phyloP scores from a whole-genome alignment of 2,797 vertebrate genomes.

The Paratrypauchen microcephalus region DNA sequence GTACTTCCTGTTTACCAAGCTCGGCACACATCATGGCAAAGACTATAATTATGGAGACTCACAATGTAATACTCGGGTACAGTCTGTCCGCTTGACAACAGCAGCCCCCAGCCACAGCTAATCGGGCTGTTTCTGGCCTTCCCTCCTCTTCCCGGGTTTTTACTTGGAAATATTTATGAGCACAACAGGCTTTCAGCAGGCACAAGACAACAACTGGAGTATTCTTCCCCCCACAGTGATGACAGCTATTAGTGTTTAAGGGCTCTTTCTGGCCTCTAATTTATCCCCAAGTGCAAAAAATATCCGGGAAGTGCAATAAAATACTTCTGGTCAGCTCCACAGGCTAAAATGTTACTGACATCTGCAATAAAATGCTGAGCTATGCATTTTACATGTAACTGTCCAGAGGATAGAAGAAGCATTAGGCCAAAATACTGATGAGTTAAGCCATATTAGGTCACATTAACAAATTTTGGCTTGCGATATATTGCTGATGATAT shows the following conservation, averaged over 20 bases:
- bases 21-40: constrained; percentile 48
- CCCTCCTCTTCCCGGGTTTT: constrained; percentile 29
- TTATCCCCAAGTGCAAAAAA: constrained; percentile 54
- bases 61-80: constrained; percentile 68
- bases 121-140: constrained; percentile 26
- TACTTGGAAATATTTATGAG: constrained; percentile 74
- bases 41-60: constrained; percentile 71
- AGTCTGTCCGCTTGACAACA: constrained; percentile 65
- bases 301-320: constrained; percentile 17
- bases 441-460: not conserved
- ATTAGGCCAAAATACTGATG: not conserved
- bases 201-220: constrained; percentile 42
- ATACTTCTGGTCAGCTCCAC: constrained; percentile 26
- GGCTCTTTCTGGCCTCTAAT: constrained; percentile 58
- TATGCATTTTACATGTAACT: not conserved
- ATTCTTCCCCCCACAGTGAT: constrained; percentile 32
- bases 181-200: constrained; percentile 55
- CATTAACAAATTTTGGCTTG: no score
- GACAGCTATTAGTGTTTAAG: constrained; percentile 57
- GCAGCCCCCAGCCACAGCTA: constrained; percentile 37
- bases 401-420: not conserved
- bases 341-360: constrained; percentile 10
- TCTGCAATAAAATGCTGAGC: not conserved
- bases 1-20: constrained; percentile 56
- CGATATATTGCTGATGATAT: no score